Evolutionary conservation across 2,113 vertebrate genomes (phyloP), one percentile per base, ranked within the genome.

Genomic region (Camelus dromedarius): DNA sequence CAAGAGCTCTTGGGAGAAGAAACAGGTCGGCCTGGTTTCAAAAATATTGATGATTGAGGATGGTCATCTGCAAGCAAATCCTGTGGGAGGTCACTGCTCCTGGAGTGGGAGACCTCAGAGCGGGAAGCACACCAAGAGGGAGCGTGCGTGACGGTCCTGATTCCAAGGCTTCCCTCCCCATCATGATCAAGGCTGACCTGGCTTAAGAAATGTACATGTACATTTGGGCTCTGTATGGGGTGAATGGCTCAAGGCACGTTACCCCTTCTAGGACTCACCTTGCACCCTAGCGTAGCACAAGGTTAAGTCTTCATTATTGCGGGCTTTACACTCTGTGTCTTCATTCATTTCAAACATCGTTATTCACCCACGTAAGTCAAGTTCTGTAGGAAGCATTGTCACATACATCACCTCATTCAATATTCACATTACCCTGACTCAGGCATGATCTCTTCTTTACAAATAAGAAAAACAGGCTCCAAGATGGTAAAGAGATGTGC

Each of bases 201-300:
- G 11, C 30, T 32, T 76, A 46, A 56, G 19, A 89, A 80, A 48
- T 19, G 24, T n/a, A 2, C 8, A 1, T 10, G 9, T 2, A 8
- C 48, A 7, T 32, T 46, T 48, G 30, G 15, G 26, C 28, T 42
- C 22, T 58, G 6, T 8, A 2, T 7, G 24, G 73, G 20, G 22
- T 8, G 18, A 7, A 73, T 5, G 22, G 3, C 3, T 89, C 52
- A 54, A 9, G 18, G 26, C 14, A 8, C 1, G 0, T 13, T 11
- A 16, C 14, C 12, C 4, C 19, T 22, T 8, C 4, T 70, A 48
- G 4, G 15, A 8, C 20, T 52, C 15, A 0, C 12, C 60, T 66
- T 38, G 75, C 20, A 60, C 12, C 46, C 54, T 19, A 26, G 15
- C 1, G 50, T 5, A 48, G 14, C 80, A 18, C 8, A 18, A 42